Base-by-base conservation (phyloP, 2,797 vertebrate species). In the Melanotaenia trifasciata region DNA sequence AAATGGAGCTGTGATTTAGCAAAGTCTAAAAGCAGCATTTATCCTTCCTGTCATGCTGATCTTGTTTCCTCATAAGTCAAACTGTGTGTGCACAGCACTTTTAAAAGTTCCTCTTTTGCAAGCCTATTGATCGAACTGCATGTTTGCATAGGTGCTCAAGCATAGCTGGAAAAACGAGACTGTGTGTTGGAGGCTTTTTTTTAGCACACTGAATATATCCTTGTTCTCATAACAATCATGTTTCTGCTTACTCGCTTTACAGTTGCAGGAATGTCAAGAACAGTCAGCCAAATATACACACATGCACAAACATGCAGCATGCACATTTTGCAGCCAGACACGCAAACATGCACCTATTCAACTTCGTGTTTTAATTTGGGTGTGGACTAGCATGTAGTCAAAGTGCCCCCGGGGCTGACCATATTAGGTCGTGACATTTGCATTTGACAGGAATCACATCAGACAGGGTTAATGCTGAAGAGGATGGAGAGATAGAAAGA, bases 181-280 rank as follows among this genome's bases (percentile, higher is more conserved):
- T 67, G 45, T 35, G 70, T 80, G 79, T 76, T 70, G 64, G 64
- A 81, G 58, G 24, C 91, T 94, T 94, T 95, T 94, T 94, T 94
- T 84, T 78, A 94, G 95, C 95, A 95, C 95, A 95, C 93, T 92
- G 90, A 89, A 90, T 94, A 95, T 94, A 92, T 70, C 90, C 85
- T 82, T 89, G 91, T 93, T 90, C 91, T 94, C 89, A 84, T 56
- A 63, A 93, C 93, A 95, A 95, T 95, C 94, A 89, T 94, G 93
- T 94, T 93, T 62, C 51, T 62, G 53, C 43, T 65, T 33, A 50
- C n/a, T 3, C 18, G 9, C 61, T 76, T 92, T 93, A 93, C 96
- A 96, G 96, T 96, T 96, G 95, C 94, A 94, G 94, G 93, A 94
- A 56, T 87, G 94, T 96, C 95, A 96, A 95, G 93, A 93, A 93